Conservation (phyloP, 2,888 invertebrate species). For the Laothoe populi region DNA sequence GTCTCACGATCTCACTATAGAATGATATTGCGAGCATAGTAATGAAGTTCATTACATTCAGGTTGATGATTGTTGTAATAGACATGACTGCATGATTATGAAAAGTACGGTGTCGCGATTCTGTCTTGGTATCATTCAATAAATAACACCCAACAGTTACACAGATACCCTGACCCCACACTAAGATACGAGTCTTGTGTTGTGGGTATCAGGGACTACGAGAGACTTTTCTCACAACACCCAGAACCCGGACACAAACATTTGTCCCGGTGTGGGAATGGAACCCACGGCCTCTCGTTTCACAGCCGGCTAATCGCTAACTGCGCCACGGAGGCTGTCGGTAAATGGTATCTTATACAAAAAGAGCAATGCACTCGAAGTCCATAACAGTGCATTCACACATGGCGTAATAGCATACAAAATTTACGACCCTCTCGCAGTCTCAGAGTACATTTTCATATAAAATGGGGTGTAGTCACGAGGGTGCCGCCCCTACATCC, state of each 20-base stretch:
- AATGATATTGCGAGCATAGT: background rate
- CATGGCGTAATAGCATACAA: constrained; percentile 5
- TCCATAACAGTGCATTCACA: constrained; percentile 13
- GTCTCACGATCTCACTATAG: background rate
- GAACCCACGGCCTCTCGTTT: too few relatives aligned
- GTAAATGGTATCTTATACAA: constrained; percentile 3
- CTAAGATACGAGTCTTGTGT: too few relatives aligned
- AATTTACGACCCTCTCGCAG: constrained; percentile 57
- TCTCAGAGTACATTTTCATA: constrained; percentile 65
- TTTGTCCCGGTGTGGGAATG: too few relatives aligned
- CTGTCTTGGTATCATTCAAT: constrained; percentile 16
- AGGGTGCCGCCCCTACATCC: constrained; percentile 75
- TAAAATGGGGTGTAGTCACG: constrained; percentile 62
- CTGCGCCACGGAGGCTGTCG: too few relatives aligned
- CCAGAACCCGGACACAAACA: too few relatives aligned
- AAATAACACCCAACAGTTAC: too few relatives aligned
- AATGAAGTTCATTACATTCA: background rate
- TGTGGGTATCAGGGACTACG: too few relatives aligned
- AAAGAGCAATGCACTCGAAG: constrained; percentile 1
- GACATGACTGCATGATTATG: background rate
- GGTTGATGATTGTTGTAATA: background rate
- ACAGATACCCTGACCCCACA: too few relatives aligned
- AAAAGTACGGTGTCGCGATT: background rate
- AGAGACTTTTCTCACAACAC: too few relatives aligned
- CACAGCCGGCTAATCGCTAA: too few relatives aligned